Base-by-base conservation (phyloP, 2,888 invertebrate species). In the Dryocosmus kuriphilus region DNA sequence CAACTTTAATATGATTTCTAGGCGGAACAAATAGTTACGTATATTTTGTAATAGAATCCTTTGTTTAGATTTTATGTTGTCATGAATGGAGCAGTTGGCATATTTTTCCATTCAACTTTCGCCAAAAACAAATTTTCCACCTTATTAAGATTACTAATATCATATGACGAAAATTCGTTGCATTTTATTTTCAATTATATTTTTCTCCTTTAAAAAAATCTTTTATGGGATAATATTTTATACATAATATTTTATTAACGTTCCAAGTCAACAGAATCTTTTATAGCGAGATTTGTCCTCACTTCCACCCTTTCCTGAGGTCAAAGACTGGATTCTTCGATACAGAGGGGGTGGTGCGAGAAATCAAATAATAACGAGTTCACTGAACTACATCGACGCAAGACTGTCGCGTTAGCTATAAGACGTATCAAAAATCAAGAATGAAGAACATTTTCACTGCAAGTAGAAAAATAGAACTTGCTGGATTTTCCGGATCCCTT, bases 1-100 rank as follows among this genome's bases (percentile, higher is more conserved):
- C 67, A 46, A 71, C 67, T 3, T 71, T 51, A 71, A 71, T 71
- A 71, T 51, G n/a, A 51, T 51, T 71, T 71, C 46, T 46, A 46
- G 67, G 67, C 67, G 67, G 67, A 71, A 71, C 67, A 71, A 51
- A 71, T 71, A 71, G 67, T 71, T 51, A 71, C 51, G 46, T 27
- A 71, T 71, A 71, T 71, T 71, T 71, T 71, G 67, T 71, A 71
- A 71, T 41, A 71, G 30, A 71, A 19, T 41, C 27, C 46, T 51
- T 67, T 71, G 67, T 71, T 71, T 71, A 30, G n/a, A 51, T 9
- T 46, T 19, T 8, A 71, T 46, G 30, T 16, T 27, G 46, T 30
- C 27, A 46, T 30, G 46, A 51, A 67, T 67, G 27, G 9, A 30
- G 46, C 46, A 67, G 30, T 67, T 46, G 46, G 41, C 46, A 46